Conservation (phyloP, 2,113 vertebrate species). For the Cairina moschata region DNA sequence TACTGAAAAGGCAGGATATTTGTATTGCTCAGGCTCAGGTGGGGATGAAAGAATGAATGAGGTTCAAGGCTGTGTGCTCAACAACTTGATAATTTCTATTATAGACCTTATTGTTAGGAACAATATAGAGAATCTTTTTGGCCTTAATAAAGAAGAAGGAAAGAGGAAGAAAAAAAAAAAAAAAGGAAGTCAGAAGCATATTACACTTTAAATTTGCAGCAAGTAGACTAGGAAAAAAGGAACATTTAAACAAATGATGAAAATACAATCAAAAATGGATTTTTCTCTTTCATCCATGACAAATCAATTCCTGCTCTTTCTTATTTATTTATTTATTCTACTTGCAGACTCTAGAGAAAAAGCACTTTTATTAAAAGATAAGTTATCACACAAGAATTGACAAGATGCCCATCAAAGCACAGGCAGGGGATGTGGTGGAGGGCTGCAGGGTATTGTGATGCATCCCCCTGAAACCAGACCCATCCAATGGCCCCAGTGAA, state of each 20-base stretch:
- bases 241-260: not conserved
- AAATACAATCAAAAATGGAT: not conserved
- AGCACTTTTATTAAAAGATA: not conserved
- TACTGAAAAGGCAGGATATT: slow-evolving; percentile 47
- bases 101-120: slow-evolving; percentile 50
- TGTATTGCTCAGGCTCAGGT: slow-evolving; percentile 38
- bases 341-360: not conserved
- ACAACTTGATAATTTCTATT: slow-evolving; percentile 26
- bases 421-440: not conserved
- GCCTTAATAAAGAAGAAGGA: slow-evolving; percentile 3
- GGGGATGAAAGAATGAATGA: slow-evolving; percentile 22
- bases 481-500: not conserved
- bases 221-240: not conserved
- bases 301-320: not conserved
- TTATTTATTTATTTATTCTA: not conserved
- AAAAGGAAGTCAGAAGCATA: not conserved
- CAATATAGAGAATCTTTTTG: slow-evolving; percentile 7
- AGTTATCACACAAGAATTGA: not conserved
- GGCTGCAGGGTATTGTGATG: not conserved
- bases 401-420: not conserved
- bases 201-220: slow-evolving; percentile 16
- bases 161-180: slow-evolving; percentile 3
- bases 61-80: not conserved
- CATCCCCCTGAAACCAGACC: not conserved
- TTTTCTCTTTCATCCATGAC: not conserved